Evolutionary conservation across 2,797 vertebrate genomes (phyloP), one percentile per base, ranked within the genome.

Genomic region (Propithecus deckenii): DNA sequence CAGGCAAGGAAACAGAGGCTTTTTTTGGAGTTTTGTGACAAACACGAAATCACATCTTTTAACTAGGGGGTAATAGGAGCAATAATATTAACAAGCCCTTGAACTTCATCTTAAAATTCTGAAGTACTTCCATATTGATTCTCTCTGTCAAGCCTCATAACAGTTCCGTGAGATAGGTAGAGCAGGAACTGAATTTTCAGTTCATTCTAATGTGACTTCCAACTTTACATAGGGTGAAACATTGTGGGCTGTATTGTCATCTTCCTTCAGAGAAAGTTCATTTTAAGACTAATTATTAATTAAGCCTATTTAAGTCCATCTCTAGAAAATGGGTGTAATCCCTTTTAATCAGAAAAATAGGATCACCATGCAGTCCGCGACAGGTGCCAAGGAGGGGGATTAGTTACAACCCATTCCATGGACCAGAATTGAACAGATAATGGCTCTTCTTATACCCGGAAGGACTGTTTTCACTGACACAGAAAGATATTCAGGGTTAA

Each of bases 211-310:
- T 0, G 7, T 94, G 91, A 95, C 78, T 91, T 89, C 55, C 86
- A 96, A 46, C 69, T 90, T 95, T 74, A 92, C 15, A 46, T 4
- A 67, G 35, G n/a, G 43, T 83, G 6, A 32, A 83, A 88, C 72
- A 90, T 10, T 65, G n/a, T 83, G 67, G 52, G 28, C 74, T 94
- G 17, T 89, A 85, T 76, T 41, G 3, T 71, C 52, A 87, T 78
- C 48, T 65, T 30, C 15, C 46, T 46, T 52, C 48, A 92, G 63
- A 90, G 83, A 79, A 95, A 87, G 59, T 92, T 92, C 46, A 79
- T 75, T 96, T 86, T 72, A 87, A 95, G 92, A 67, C n/a, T 88
- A 80, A 74, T 85, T 92, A 67, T 93, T 91, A 71, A 84, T 65
- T 80, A 86, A 83, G 57, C 74, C 38, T 91, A 69, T n/a, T 88